Evolutionary conservation across 2,888 invertebrate species (phyloP).

Genomic region (Monopis laevigella): DNA sequence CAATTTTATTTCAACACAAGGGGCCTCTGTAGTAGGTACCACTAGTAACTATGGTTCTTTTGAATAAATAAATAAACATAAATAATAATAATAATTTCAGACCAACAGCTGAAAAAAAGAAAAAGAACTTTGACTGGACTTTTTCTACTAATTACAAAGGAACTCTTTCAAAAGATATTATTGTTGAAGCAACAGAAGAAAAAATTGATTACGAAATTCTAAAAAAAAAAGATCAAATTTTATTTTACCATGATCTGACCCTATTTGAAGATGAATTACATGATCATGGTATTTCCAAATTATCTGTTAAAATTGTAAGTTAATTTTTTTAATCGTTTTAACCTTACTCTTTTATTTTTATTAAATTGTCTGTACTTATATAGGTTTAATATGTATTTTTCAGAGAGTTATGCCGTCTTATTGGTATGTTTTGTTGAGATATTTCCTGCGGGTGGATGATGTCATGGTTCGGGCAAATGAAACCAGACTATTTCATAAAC

Average conservation of each 20-base stretch:
- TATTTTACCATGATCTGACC: constrained; percentile 93
- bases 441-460: constrained; percentile 93
- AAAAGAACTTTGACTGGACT: constrained; percentile 97
- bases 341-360: too few species aligned
- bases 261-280: constrained; percentile 98
- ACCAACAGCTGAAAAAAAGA: constrained; percentile 77
- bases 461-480: constrained; percentile 90
- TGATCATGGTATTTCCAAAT: constrained; percentile 94
- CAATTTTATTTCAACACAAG: too few species aligned
- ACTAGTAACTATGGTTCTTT: too few species aligned
- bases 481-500: constrained; percentile 85
- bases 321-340: neutral
- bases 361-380: too few species aligned
- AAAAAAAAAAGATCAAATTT: constrained; percentile 88
- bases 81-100: constrained; percentile 48
- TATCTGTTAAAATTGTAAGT: constrained; percentile 93
- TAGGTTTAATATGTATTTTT: constrained; percentile 28
- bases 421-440: constrained; percentile 89
- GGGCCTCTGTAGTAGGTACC: too few species aligned
- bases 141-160: constrained; percentile 94
- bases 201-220: constrained; percentile 88
- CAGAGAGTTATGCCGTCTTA: constrained; percentile 97
- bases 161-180: constrained; percentile 70
- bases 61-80: too few species aligned
- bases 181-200: constrained; percentile 72